Evolutionary conservation across 1,140 invertebrate genomes (phyloP).

Genomic region (Zophobas morio): DNA sequence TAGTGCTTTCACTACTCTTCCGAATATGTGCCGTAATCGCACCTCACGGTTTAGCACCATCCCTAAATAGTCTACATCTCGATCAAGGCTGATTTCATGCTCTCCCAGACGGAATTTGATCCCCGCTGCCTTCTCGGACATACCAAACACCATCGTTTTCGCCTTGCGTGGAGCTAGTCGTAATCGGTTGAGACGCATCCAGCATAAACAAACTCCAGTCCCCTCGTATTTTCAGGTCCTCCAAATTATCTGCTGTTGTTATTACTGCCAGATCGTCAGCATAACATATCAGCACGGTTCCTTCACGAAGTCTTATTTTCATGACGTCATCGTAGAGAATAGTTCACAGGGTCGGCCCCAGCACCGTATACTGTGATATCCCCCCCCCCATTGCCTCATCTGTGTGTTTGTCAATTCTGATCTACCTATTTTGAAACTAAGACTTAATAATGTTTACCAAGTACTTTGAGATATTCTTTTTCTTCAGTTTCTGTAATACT

Average conservation of each 20-base stretch:
- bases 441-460: conserved; percentile 45
- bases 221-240: not conserved
- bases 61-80: too few species aligned
- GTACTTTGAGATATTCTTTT: conserved; percentile 24
- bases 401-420: conserved; percentile 7
- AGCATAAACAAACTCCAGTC: too few species aligned
- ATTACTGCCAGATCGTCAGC: conserved; percentile 48
- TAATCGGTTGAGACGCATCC: too few species aligned
- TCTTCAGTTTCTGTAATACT: conserved; percentile 41
- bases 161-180: too few species aligned
- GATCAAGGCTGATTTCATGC: too few species aligned
- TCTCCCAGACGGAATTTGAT: too few species aligned
- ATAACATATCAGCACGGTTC: conserved; percentile 37
- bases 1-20: too few species aligned
- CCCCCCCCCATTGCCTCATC: conserved; percentile 60
- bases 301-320: conserved; percentile 53
- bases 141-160: too few species aligned
- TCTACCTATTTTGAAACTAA: conserved; percentile 52
- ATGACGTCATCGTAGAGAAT: conserved; percentile 65
- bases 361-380: conserved; percentile 68
- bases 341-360: conserved; percentile 67
- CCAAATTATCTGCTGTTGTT: conserved; percentile 40
- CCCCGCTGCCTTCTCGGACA: too few species aligned
- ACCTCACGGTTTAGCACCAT: too few species aligned
- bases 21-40: too few species aligned